These are phyloP conservation scores for Miopithecus talapoin DNA, from an alignment of 2,797 vertebrate genomes.

Conservation along the genomic window DNA sequence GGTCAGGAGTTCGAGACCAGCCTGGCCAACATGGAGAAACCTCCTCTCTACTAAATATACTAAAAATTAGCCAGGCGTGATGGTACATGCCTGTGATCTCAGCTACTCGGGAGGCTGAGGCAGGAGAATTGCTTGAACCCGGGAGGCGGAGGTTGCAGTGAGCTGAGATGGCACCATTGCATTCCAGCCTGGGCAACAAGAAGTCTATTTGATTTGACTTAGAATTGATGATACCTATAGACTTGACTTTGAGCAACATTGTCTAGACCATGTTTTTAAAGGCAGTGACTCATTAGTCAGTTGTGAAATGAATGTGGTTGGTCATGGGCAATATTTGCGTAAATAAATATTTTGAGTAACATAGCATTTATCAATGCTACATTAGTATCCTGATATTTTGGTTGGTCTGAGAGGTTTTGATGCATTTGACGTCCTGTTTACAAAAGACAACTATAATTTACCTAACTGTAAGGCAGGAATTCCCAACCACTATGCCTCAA, in stretches of 20 bases:
- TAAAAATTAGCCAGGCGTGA: no score
- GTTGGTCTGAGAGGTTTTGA: background rate
- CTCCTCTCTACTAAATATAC: no score
- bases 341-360: background rate
- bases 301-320: background rate
- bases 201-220: background rate
- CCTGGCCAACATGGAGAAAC: no score
- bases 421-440: conserved; percentile 6
- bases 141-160: no score
- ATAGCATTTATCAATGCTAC: background rate
- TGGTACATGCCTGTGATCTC: no score
- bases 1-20: no score
- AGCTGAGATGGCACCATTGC: no score
- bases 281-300: background rate
- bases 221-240: background rate
- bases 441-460: background rate
- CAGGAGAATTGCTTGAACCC: no score
- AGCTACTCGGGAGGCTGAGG: no score
- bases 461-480: background rate
- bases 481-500: background rate
- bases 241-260: background rate
- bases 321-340: background rate
- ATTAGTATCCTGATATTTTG: background rate
- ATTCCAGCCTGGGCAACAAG: no score
- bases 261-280: background rate